A percentile compares a stretch with the other conserved stretches of the same genome.
These are phyloP conservation scores for Lindbergichthys nudifrons DNA, from an alignment of 2,797 vertebrate genomes.

Conservation along the genomic window DNA sequence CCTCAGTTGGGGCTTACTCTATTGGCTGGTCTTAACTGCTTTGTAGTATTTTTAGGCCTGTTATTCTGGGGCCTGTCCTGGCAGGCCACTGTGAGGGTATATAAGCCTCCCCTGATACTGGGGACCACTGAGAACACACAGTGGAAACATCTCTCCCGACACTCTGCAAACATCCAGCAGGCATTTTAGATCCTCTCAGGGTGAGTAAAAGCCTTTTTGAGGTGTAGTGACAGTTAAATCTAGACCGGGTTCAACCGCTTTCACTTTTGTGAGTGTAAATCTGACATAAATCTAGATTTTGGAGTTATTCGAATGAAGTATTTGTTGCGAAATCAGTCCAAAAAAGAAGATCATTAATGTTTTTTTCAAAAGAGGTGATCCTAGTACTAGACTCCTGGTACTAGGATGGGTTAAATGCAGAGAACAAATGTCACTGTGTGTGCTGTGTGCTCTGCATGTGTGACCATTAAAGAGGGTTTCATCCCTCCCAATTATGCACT, in stretches of 20 bases:
- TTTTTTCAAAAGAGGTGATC: background rate
- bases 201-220: slow-evolving; percentile 63
- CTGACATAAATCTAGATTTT: background rate
- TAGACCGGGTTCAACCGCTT: background rate
- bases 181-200: slow-evolving; percentile 61
- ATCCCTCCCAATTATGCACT: background rate
- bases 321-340: background rate
- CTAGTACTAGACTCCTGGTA: too few species aligned
- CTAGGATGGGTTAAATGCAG: too few species aligned
- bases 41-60: slow-evolving; percentile 88
- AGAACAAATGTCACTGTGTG: too few species aligned
- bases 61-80: slow-evolving; percentile 80
- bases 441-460: too few species aligned
- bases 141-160: slow-evolving; percentile 72
- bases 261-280: background rate
- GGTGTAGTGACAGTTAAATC: slow-evolving; percentile 3
- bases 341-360: background rate
- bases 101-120: slow-evolving; percentile 71
- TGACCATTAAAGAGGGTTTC: too few species aligned
- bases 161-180: slow-evolving; percentile 59
- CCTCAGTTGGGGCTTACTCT: slow-evolving; percentile 62
- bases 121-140: slow-evolving; percentile 65
- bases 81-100: slow-evolving; percentile 74
- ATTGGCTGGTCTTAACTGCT: slow-evolving; percentile 83
- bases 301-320: background rate